Base-by-base conservation (phyloP, 2,888 invertebrate genomes). In the Aporophyla nigra region DNA sequence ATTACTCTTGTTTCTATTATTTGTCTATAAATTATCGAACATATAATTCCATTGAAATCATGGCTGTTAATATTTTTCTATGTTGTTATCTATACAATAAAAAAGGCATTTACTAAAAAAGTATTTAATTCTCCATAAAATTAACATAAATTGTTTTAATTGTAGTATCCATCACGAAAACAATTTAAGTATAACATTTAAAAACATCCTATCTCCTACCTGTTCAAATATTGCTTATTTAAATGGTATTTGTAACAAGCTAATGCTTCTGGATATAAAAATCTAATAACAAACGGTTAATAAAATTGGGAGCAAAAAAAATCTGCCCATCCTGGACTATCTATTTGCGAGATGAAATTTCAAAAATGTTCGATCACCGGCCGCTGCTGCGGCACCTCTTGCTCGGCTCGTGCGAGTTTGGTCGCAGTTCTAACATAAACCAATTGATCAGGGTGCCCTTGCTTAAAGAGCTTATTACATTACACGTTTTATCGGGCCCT, bases 51-150 rank as follows among this genome's bases (percentile, higher is more conserved):
- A 71, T 71, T 58, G 33, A 76, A 66, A 78, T 56, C 21, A 16
- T 71, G 68, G 58, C 62, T 80, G 71, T 84, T 86, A 84, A 76
- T 84, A 75, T 85, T 78, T 84, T 85, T 85, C 16, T 81, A 86
- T 78, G 65, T 53, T 85, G 74, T 85, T 80, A 54, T 49, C 0
- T 62, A 71, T 54, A 74, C 12, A 84, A 68, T 83, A 86, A 83
- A 83, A 74, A 70, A 73, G 2, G n/a, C 27, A 65, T 73, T 59
- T 71, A 67, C 33, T 63, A 51, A 61, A 71, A 12, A 58, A 58
- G 49, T 51, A 74, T 21, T 79, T 72, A 65, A 61, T 71, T 68
- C 68, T 43, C 19, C 21, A 53, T 51, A 76, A 49, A 76, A 54
- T 56, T 33, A 65, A 66, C 66, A 74, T 61, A 56, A 70, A 71